Evolutionary conservation across 2,797 vertebrate genomes (phyloP), one percentile per base, ranked within the genome.

Genomic region (Bryconaethiops microstoma): DNA sequence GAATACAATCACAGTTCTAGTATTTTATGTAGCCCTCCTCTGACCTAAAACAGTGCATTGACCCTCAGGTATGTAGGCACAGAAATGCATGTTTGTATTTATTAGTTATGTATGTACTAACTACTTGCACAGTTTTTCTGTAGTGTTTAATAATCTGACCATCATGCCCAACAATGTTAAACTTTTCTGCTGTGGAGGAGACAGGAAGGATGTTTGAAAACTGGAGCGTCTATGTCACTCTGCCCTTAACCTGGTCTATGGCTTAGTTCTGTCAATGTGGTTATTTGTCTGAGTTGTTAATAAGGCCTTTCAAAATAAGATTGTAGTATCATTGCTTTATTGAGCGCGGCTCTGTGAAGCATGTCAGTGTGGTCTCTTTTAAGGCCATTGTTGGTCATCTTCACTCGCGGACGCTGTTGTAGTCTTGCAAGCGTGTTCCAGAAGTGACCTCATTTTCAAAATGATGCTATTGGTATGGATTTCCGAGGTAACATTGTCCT

Each of bases 221-320:
- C 76, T 83, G 45, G 83, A 85, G 78, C 81, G 25, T 72, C 21
- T 80, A 40, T 87, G 79, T 83, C 79, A 79, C 42, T 70, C 69
- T 82, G 83, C 76, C 83, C 83, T 84, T 86, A 81, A 84, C 78
- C 54, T 52, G 71, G 75, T 64, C 55, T 59, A 48, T 78, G 76
- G 77, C 78, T 84, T 79, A 79, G 80, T 81, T 81, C 80, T 74
- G 77, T 86, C 83, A 83, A 76, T 74, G 82, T 21, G 25, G 70
- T 81, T 74, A 54, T 83, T 84, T 80, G 83, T 85, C 78, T 74
- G 73, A 9, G 70, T 78, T 59, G 72, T 83, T 83, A 81, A 79
- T 81, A 69, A 67, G 73, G 70, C 55, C 78, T 70, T 81, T 81
- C 76, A 78, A 45, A 81, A 67, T 52, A 42, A 74, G 54, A 70